Conservation (phyloP, 2,113 vertebrate species). For the Albula goreensis region DNA sequence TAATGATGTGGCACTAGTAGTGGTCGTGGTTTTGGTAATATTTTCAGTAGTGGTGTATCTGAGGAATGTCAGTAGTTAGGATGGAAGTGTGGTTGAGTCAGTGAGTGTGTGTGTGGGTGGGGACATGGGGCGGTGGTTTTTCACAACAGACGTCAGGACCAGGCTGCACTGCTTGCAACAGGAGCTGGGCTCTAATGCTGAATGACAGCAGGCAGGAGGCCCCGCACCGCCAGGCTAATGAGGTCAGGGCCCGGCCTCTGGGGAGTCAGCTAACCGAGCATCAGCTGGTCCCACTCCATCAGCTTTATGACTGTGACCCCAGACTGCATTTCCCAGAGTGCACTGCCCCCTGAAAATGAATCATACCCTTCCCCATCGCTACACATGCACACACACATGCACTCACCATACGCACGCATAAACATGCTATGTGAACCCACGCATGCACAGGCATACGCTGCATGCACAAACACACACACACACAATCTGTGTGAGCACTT, state of each 20-base stretch:
- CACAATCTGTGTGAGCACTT: background rate
- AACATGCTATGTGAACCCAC: background rate
- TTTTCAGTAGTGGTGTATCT: no score
- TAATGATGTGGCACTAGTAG: no score
- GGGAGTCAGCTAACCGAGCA: background rate
- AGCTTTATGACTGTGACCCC: background rate
- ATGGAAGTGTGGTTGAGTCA: background rate
- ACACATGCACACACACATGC: background rate
- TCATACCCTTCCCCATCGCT: background rate
- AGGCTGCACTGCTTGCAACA: no score
- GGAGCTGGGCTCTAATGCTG: background rate
- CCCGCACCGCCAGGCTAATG: conserved; percentile 1
- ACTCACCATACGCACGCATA: no score
- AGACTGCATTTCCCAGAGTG: background rate
- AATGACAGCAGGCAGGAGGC: background rate
- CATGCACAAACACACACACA: background rate
- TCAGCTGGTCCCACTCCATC: conserved; percentile 6
- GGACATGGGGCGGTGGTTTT: background rate
- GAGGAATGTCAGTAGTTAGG: background rate
- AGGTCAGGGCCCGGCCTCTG: background rate
- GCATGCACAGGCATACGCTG: background rate
- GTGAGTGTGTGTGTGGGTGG: background rate
- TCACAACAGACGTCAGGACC: background rate
- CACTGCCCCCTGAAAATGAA: background rate
- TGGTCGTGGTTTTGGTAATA: no score